Evolutionary conservation across 2,113 vertebrate species (phyloP).

Genomic region (Phrynocephalus versicolor): DNA sequence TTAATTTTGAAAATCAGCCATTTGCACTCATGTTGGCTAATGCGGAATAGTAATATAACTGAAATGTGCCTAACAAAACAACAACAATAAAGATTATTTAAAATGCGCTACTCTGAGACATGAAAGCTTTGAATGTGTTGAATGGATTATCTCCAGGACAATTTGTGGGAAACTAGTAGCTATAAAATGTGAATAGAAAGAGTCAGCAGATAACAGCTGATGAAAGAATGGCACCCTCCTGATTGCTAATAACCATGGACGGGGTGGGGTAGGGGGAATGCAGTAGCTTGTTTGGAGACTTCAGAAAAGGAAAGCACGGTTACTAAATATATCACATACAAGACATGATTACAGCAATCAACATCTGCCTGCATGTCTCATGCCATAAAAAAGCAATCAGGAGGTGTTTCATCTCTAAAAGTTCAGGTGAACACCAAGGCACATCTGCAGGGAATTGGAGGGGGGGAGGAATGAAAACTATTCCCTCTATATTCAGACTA

Average conservation of each 20-base stretch:
- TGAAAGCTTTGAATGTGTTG: slow-evolving; percentile 31
- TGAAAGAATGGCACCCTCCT: slow-evolving; percentile 46
- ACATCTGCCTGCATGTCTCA: slow-evolving; percentile 35
- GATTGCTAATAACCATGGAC: slow-evolving; percentile 30
- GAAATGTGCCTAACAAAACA: slow-evolving; percentile 18
- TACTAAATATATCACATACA: slow-evolving; percentile 26
- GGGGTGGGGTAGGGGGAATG: slow-evolving; percentile 12
- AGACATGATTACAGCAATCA: slow-evolving; percentile 49
- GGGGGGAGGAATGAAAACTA: background rate
- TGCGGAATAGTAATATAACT: slow-evolving; percentile 4
- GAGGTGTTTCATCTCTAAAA: slow-evolving; percentile 43
- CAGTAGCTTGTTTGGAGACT: slow-evolving; percentile 46
- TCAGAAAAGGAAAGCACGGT: slow-evolving; percentile 51
- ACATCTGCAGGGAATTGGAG: slow-evolving; percentile 1
- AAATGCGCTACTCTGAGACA: slow-evolving; percentile 11
- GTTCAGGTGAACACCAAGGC: background rate
- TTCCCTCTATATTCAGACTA: slow-evolving; percentile 1
- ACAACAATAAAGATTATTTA: slow-evolving; percentile 35
- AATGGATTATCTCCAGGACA: slow-evolving; percentile 26
- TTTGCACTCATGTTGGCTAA: slow-evolving; percentile 7
- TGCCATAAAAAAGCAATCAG: slow-evolving; percentile 33
- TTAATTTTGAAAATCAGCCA: slow-evolving; percentile 22
- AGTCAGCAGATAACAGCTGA: slow-evolving; percentile 41
- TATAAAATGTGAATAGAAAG: slow-evolving; percentile 36
- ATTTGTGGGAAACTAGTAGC: slow-evolving; percentile 42